Percentiles rank a stretch among this genome's conserved stretches.
These are phyloP conservation scores for Thunnus albacares DNA, from an alignment of 2,797 vertebrate species.

Conservation along the genomic window DNA sequence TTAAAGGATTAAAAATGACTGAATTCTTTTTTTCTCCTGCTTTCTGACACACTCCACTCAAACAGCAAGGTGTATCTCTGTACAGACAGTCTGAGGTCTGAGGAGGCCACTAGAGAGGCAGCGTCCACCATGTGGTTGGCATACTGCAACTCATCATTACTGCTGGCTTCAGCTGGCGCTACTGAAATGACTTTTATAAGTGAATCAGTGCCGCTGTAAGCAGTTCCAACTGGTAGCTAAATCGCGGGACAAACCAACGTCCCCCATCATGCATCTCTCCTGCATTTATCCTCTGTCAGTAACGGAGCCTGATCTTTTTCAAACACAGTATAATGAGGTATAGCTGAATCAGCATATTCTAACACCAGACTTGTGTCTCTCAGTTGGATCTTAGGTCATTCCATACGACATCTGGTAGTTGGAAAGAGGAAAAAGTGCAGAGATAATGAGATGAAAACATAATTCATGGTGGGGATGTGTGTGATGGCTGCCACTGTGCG, in stretches of 20 bases:
- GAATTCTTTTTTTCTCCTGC: not conserved
- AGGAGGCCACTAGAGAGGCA: constrained; percentile 59
- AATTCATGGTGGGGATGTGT: constrained; percentile 50
- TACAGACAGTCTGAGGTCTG: constrained; percentile 63
- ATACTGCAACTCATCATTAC: constrained; percentile 76
- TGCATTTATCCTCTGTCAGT: constrained; percentile 58
- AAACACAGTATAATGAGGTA: constrained; percentile 53
- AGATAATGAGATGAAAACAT: constrained; percentile 60
- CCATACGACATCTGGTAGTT: constrained; percentile 39
- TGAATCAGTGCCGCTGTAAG: constrained; percentile 61
- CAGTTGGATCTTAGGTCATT: constrained; percentile 42
- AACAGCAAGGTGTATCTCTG: constrained; percentile 69
- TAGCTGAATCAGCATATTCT: constrained; percentile 66
- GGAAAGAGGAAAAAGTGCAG: constrained; percentile 34
- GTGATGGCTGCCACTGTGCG: constrained; percentile 36
- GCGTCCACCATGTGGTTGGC: constrained; percentile 71
- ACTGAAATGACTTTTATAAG: constrained; percentile 73
- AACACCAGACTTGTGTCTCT: constrained; percentile 65
- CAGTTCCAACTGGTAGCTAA: constrained; percentile 68
- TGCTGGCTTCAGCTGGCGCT: constrained; percentile 59
- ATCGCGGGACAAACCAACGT: constrained; percentile 63
- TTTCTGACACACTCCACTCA: constrained; percentile 29
- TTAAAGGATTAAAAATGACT: constrained; percentile 27
- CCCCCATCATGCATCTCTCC: constrained; percentile 58
- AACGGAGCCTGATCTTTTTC: constrained; percentile 66